A percentile compares a stretch with the other conserved stretches of the same genome.
These are phyloP conservation scores for Xenus cinereus DNA, from an alignment of 2,113 vertebrate genomes.

Conservation along the genomic window DNA sequence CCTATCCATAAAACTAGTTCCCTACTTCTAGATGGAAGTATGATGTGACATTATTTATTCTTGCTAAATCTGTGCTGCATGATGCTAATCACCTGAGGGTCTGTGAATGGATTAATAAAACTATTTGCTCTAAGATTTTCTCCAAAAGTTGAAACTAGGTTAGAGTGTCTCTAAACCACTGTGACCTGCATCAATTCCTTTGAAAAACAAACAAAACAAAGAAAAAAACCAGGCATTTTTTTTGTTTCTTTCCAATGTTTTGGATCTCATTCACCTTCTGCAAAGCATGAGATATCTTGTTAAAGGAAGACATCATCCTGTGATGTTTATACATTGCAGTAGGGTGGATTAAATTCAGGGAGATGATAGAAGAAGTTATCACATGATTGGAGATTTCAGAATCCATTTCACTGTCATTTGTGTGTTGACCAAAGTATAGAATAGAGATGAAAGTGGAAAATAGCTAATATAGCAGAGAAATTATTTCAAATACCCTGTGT, in stretches of 20 bases:
- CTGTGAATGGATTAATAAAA: neutral
- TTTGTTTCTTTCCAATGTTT: neutral
- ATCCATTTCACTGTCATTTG: neutral
- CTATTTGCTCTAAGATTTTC: neutral
- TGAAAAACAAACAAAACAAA: neutral
- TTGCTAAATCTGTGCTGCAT: neutral
- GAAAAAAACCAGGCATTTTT: neutral
- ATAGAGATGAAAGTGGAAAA: neutral
- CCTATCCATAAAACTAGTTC: neutral
- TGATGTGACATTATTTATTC: neutral
- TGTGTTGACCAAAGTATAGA: neutral
- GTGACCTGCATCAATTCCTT: neutral
- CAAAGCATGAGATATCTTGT: neutral
- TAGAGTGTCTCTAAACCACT: neutral
- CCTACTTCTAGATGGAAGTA: neutral
- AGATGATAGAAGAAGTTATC: neutral
- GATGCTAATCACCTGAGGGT: neutral
- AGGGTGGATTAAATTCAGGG: neutral
- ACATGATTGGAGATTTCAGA: neutral
- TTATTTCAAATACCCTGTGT: neutral
- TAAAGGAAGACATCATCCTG: neutral
- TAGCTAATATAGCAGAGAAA: neutral
- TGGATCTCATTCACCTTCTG: neutral
- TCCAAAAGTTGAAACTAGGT: neutral
- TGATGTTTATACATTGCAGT: neutral